phyloP scores from a whole-genome alignment of 2,888 invertebrate species.

The Taenaris catops region DNA sequence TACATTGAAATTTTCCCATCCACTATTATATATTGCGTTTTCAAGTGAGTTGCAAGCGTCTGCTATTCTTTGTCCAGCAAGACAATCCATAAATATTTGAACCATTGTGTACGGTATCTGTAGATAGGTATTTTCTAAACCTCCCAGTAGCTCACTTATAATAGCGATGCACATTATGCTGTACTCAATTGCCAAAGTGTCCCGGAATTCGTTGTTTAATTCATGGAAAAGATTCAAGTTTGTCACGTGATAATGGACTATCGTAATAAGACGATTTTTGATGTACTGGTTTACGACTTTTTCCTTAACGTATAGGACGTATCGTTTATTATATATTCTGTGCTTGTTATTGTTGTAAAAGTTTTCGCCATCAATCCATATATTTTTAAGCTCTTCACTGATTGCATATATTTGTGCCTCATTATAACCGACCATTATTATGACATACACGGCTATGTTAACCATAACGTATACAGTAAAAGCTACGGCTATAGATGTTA shows the following conservation, averaged over 20 bases:
- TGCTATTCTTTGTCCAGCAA: slow-evolving; percentile 45
- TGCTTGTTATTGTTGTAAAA: slow-evolving; percentile 11
- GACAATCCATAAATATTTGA: slow-evolving; percentile 47
- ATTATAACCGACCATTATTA: slow-evolving; percentile 40
- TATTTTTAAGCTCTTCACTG: slow-evolving; percentile 36
- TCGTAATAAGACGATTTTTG: slow-evolving; percentile 28
- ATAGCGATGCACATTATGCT: slow-evolving; percentile 35
- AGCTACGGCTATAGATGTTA: slow-evolving; percentile 25
- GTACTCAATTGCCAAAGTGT: slow-evolving; percentile 41
- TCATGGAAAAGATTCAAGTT: slow-evolving; percentile 33
- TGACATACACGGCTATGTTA: slow-evolving; percentile 37
- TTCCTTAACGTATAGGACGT: slow-evolving; percentile 9
- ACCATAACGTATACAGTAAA: slow-evolving; percentile 35
- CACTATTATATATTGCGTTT: slow-evolving; percentile 41
- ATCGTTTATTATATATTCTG: slow-evolving; percentile 1
- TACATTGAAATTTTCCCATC: slow-evolving; percentile 51
- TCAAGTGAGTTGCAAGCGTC: slow-evolving; percentile 45
- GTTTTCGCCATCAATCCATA: slow-evolving; percentile 39
- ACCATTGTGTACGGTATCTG: slow-evolving; percentile 40
- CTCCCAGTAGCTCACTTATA: slow-evolving; percentile 46
- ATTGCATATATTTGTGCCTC: slow-evolving; percentile 47
- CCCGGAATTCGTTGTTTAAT: slow-evolving; percentile 35
- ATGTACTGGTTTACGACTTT: slow-evolving; percentile 33
- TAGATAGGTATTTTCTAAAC: slow-evolving; percentile 45
- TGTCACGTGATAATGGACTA: slow-evolving; percentile 35